These are phyloP conservation scores for Mastacembelus armatus DNA, from an alignment of 2,797 vertebrate genomes.

Conservation along the genomic window DNA sequence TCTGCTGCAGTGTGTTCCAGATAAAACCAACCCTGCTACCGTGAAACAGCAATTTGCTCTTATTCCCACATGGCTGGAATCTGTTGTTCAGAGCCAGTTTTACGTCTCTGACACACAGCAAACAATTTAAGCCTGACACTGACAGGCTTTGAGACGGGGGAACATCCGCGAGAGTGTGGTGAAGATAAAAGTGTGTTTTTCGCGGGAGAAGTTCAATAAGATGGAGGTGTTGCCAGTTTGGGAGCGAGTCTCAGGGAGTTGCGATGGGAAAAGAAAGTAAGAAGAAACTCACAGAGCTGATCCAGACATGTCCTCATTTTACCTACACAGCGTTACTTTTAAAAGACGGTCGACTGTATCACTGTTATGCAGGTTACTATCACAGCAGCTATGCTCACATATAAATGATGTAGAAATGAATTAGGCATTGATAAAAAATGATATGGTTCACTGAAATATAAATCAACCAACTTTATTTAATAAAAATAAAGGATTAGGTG, in stretches of 20 bases:
- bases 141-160: slow-evolving; percentile 14
- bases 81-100: slow-evolving; percentile 33
- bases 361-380: no score
- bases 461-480: no score
- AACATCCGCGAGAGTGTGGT: not conserved
- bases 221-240: slow-evolving; percentile 7
- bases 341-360: not conserved
- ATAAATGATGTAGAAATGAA: not conserved
- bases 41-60: slow-evolving; percentile 46
- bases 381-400: not conserved
- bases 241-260: not conserved
- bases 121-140: slow-evolving; percentile 33
- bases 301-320: not conserved
- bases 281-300: not conserved
- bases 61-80: slow-evolving; percentile 50
- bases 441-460: no score
- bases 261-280: not conserved
- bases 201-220: slow-evolving; percentile 14
- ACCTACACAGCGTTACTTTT: not conserved
- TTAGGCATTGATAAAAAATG: not conserved
- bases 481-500: no score
- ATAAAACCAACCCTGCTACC: slow-evolving; percentile 28
- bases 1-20: slow-evolving; percentile 18
- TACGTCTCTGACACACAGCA: slow-evolving; percentile 34
- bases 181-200: slow-evolving; percentile 27